phyloP scores from a whole-genome alignment of 2,888 invertebrate species.

The Maniola hyperantus region DNA sequence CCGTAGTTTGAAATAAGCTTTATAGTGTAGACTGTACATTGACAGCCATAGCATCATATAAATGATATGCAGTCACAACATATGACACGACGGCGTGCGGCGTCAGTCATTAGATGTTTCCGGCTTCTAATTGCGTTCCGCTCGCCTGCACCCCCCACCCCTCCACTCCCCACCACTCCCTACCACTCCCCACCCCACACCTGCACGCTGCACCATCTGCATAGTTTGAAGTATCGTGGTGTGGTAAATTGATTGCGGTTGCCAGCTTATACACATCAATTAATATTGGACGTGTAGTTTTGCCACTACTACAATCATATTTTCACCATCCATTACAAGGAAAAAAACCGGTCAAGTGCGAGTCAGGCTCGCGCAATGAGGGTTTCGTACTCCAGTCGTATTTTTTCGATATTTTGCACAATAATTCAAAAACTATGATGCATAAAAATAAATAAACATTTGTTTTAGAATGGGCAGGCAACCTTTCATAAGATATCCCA shows the following conservation, averaged over 20 bases:
- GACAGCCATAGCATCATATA: too few relatives aligned
- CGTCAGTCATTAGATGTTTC: slow-evolving; percentile 65
- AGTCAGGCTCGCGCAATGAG: too few relatives aligned
- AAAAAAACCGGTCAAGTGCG: too few relatives aligned
- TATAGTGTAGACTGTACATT: too few relatives aligned
- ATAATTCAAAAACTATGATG: too few relatives aligned
- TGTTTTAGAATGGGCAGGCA: too few relatives aligned
- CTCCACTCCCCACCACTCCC: slow-evolving; percentile 39
- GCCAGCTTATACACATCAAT: background rate
- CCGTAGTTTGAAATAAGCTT: too few relatives aligned
- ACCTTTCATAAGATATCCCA: too few relatives aligned
- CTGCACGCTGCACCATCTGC: background rate
- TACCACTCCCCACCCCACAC: slow-evolving; percentile 29
- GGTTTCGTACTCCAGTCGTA: too few relatives aligned
- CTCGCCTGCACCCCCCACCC: slow-evolving; percentile 37
- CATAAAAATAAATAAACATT: too few relatives aligned
- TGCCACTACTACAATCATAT: background rate
- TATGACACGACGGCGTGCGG: slow-evolving; percentile 44
- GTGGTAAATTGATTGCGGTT: slow-evolving; percentile 5
- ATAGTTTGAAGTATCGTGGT: background rate
- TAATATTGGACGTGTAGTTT: background rate
- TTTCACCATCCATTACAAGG: too few relatives aligned
- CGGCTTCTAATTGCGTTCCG: slow-evolving; percentile 65
- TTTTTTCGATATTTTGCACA: too few relatives aligned
- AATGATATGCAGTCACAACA: background rate